Evolutionary conservation across 2,888 invertebrate species (phyloP), one percentile per base, ranked within the genome.

Genomic region (Amiota communis): DNA sequence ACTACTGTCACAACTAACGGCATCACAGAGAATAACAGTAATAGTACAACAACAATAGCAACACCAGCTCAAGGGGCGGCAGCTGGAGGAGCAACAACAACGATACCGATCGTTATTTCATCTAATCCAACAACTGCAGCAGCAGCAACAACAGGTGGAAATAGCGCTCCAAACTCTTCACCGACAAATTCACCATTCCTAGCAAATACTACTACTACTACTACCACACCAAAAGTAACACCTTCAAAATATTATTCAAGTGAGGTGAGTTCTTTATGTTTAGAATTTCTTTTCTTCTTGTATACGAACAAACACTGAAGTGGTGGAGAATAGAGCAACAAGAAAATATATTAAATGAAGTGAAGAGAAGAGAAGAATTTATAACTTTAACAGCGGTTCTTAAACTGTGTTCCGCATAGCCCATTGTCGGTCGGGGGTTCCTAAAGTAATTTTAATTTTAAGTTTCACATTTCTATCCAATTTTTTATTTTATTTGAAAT

Each of bases 1-100:
- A 78, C 82, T 81, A 77, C 80, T 79, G 76, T 83, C 75, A 81
- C 88, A 81, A 86, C 86, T 84, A 89, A 89, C 85, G 88, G 89
- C 77, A 87, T 89, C 75, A 88, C 85, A 85, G 89, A 88, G 80
- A 89, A 87, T 84, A 88, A 84, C 81, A 88, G 84, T 84, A 88
- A 86, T 82, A 86, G 86, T 82, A 85, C 86, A 82, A 79, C 82
- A 81, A 76, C 76, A 71, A 17, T 74, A n/a, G n/a, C 23, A 23
- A 23, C 23, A 70, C 13, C 73, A 73, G 23, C 76, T 71, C 15
- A 72, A n/a, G 53, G 36, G 46, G 61, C 73, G 70, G 23, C 76
- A 75, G 61, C 79, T 75, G 67, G 79, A 77, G 75, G 85, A 82
- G 77, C 82, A 76, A 80, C 74, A 75, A 78, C 76, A 70, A 75